Evolutionary conservation across 1,140 invertebrate species (phyloP).

Genomic region (Pomacea maculata): DNA sequence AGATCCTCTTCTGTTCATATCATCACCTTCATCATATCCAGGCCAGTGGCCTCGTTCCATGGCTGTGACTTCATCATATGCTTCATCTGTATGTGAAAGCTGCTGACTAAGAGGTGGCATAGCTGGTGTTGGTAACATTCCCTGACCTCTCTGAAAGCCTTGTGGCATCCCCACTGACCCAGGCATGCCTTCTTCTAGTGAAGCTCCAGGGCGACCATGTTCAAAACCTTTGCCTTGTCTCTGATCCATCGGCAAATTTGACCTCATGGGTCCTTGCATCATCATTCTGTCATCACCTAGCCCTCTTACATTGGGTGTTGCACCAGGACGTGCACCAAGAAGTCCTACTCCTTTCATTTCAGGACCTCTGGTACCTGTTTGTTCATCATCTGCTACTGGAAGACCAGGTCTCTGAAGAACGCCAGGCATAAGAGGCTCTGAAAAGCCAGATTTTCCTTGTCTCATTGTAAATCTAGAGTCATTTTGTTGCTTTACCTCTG

Average conservation of each 20-base stretch:
- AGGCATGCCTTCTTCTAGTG: slow-evolving; percentile 13
- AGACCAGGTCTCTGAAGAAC: neutral
- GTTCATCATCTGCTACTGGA: no score
- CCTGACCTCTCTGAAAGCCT: slow-evolving; percentile 6
- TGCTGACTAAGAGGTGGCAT: slow-evolving; percentile 10
- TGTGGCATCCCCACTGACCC: neutral
- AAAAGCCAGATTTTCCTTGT: neutral
- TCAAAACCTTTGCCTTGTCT: slow-evolving; percentile 4
- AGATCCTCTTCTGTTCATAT: neutral
- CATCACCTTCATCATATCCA: slow-evolving; percentile 10
- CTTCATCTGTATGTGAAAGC: neutral
- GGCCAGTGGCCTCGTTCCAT: slow-evolving; percentile 20
- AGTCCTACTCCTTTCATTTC: slow-evolving; percentile 7
- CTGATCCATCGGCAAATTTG: neutral
- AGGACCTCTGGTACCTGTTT: neutral
- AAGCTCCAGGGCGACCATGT: neutral
- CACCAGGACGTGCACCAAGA: no score
- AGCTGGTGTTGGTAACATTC: slow-evolving; percentile 14
- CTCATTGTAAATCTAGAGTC: neutral
- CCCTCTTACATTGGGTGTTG: no score
- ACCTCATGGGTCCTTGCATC: neutral
- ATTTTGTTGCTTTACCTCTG: slow-evolving; percentile 13
- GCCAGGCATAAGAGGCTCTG: neutral
- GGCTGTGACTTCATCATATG: neutral
- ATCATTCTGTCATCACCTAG: no score